phyloP scores from a whole-genome alignment of 2,113 vertebrate genomes.

The Gnathonemus longibarbis region DNA sequence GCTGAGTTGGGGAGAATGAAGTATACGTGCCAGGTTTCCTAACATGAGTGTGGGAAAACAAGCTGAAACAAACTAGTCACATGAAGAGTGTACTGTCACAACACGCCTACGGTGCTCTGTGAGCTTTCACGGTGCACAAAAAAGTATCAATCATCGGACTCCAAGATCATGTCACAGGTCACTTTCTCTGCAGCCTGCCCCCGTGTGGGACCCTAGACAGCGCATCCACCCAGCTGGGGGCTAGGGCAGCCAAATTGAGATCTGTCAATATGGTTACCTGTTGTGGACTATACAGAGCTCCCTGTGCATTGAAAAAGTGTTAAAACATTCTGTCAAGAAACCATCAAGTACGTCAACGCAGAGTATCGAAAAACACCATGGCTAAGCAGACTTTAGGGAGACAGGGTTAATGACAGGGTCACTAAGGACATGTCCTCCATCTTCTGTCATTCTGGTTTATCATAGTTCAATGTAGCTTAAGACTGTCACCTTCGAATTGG shows the following conservation, averaged over 20 bases:
- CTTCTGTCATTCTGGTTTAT: neutral
- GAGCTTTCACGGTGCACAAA: neutral
- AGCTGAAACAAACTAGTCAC: neutral
- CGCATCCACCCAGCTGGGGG: neutral
- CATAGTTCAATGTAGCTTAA: neutral
- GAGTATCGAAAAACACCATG: neutral
- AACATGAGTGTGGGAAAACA: constrained; percentile 12
- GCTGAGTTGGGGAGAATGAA: neutral
- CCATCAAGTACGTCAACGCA: neutral
- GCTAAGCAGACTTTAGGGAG: neutral
- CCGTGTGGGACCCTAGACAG: neutral
- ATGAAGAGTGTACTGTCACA: constrained; percentile 16
- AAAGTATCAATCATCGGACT: neutral
- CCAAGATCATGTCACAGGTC: neutral
- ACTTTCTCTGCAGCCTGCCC: neutral
- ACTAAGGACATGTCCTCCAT: neutral
- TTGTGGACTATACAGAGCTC: neutral
- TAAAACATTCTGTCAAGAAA: neutral
- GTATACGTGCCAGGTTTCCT: neutral
- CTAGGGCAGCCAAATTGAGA: neutral
- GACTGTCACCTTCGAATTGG: neutral
- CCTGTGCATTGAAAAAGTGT: neutral
- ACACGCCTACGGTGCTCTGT: constrained; percentile 9
- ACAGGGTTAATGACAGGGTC: neutral
- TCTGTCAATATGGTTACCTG: neutral